A percentile compares a stretch with the other conserved stretches of the same genome.
These are phyloP conservation scores for Thymelicus lineola DNA, from an alignment of 2,888 invertebrate species.

Conservation along the genomic window DNA sequence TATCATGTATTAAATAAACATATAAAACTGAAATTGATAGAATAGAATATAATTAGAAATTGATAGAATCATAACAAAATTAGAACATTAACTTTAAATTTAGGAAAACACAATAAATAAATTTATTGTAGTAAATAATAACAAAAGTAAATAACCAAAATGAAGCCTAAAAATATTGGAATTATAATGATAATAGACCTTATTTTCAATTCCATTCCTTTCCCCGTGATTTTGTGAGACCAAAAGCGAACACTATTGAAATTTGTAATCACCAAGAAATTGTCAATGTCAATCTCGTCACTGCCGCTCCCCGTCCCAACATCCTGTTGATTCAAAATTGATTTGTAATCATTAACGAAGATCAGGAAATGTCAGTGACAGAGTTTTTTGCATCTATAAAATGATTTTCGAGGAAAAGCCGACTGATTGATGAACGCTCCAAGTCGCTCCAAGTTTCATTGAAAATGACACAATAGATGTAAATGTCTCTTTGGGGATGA, in stretches of 20 bases:
- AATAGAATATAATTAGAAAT: no score
- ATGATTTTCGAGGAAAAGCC: slow-evolving; percentile 18
- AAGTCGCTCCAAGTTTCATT: slow-evolving; percentile 17
- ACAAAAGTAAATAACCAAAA: no score
- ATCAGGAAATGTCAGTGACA: slow-evolving; percentile 18
- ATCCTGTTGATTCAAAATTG: slow-evolving; percentile 67
- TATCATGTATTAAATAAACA: no score
- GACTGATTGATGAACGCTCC: slow-evolving; percentile 26
- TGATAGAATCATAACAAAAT: no score
- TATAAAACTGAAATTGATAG: no score
- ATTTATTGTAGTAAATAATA: no score
- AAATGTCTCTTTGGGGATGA: slow-evolving; percentile 4
- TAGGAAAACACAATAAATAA: no score
- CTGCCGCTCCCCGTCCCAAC: slow-evolving; percentile 76
- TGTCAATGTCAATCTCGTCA: slow-evolving; percentile 83
- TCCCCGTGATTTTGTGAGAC: slow-evolving; percentile 16
- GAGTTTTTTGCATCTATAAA: slow-evolving; percentile 8
- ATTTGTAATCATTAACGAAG: slow-evolving; percentile 23
- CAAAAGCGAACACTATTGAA: slow-evolving; percentile 42
- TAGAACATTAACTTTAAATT: no score
- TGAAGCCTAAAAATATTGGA: no score
- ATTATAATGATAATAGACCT: background rate
- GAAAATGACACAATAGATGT: slow-evolving; percentile 16
- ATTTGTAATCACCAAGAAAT: slow-evolving; percentile 79
- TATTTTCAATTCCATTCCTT: slow-evolving; percentile 27